Percentiles rank a stretch among this genome's conserved stretches.
Conservation (phyloP, 2,888 invertebrate species). For the Leucophenga maculata region DNA sequence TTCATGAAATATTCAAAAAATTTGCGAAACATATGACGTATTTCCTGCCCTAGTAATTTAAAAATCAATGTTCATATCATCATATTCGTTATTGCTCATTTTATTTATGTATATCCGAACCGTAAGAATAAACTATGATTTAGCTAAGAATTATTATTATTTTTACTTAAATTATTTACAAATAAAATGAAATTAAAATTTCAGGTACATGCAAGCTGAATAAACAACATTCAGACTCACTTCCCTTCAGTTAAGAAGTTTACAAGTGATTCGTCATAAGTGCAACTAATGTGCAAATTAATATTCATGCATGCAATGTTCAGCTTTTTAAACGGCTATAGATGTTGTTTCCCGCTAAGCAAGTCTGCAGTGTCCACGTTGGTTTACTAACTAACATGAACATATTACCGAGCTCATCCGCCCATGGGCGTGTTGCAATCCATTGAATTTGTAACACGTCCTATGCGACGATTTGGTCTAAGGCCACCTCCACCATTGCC, state of each 20-base stretch:
- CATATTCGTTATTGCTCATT: no score
- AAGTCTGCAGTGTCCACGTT: conserved; percentile 17
- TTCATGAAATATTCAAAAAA: no score
- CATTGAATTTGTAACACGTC: conserved; percentile 47
- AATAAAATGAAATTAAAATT: no score
- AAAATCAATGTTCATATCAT: no score
- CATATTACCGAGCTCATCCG: conserved; percentile 40
- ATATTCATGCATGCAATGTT: background rate
- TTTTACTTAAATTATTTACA: no score
- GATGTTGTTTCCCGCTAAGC: background rate
- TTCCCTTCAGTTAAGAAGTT: conserved; percentile 46
- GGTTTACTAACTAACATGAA: background rate
- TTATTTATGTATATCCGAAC: no score
- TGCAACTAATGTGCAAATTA: conserved; percentile 33
- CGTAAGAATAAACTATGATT: no score
- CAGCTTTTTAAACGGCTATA: background rate
- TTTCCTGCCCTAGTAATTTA: no score
- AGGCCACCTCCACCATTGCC: conserved; percentile 51
- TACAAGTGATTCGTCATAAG: conserved; percentile 45
- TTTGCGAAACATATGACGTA: no score
- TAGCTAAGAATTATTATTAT: no score
- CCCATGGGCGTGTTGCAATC: conserved; percentile 31
- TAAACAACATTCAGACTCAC: conserved; percentile 33
- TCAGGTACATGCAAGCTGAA: background rate
- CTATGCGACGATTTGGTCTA: conserved; percentile 56